Percentiles rank a stretch among this genome's conserved stretches.
These are phyloP conservation scores for Acipenser transmontanus DNA, from an alignment of 2,797 vertebrate genomes.

Conservation along the genomic window DNA sequence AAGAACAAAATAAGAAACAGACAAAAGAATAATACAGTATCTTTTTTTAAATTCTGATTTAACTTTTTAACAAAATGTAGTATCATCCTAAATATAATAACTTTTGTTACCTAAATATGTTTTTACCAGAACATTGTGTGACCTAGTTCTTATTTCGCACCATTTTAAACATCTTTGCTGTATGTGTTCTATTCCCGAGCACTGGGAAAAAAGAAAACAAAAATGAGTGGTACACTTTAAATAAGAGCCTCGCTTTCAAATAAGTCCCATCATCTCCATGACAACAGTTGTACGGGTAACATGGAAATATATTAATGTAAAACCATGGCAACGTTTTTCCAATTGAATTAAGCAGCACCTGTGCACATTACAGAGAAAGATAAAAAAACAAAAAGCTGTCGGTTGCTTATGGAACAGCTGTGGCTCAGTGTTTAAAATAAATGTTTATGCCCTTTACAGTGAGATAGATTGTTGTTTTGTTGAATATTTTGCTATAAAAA, in stretches of 20 bases:
- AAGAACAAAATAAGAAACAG: too few species aligned
- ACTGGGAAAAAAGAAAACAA: conserved; percentile 17
- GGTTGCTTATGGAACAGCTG: conserved; percentile 33
- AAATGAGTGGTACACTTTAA: conserved; percentile 42
- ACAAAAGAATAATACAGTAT: too few species aligned
- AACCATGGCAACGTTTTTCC: conserved; percentile 68
- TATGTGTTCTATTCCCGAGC: too few species aligned
- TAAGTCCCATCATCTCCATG: conserved; percentile 80
- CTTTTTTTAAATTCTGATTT: too few species aligned
- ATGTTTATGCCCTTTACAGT: conserved; percentile 36
- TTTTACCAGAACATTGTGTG: too few species aligned
- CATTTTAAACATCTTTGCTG: too few species aligned
- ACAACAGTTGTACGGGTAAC: conserved; percentile 89
- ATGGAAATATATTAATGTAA: conserved; percentile 76
- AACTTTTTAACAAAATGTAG: too few species aligned
- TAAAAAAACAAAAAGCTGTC: conserved; percentile 46
- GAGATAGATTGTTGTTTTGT: conserved; percentile 22
- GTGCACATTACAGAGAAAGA: conserved; percentile 61
- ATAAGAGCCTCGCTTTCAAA: conserved; percentile 77
- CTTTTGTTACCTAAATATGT: too few species aligned
- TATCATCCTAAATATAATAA: too few species aligned
- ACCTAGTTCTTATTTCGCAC: too few species aligned
- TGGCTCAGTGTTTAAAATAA: conserved; percentile 30
- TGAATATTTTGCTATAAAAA: conserved; percentile 7
- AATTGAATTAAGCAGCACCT: conserved; percentile 74